Evolutionary conservation across 2,888 invertebrate genomes (phyloP).

Genomic region (Brenthis daphne): DNA sequence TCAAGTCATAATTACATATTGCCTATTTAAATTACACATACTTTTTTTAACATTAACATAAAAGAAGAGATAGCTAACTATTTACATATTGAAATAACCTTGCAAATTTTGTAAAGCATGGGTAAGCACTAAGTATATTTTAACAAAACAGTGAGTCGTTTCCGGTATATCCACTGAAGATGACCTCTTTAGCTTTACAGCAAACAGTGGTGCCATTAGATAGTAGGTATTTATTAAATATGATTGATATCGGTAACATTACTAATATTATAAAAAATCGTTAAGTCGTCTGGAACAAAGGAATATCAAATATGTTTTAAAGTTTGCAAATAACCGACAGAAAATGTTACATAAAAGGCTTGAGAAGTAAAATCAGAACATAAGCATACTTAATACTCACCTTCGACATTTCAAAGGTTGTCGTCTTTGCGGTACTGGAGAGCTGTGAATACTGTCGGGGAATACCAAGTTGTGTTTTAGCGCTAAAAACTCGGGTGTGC

Average conservation of each 20-base stretch:
- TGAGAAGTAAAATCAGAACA: conserved; percentile 4
- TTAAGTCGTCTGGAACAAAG: not conserved
- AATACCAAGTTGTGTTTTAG: conserved; percentile 91
- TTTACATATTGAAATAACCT: conserved; percentile 5
- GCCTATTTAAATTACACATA: no score
- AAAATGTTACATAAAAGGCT: conserved; percentile 6
- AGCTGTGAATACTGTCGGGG: conserved; percentile 90
- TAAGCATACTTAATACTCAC: conserved; percentile 51
- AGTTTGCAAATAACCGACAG: not conserved
- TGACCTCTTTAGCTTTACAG: not conserved
- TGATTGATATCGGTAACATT: not conserved
- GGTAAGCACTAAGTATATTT: not conserved
- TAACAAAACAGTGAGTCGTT: conserved; percentile 5
- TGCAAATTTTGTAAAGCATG: conserved; percentile 9
- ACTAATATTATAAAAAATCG: not conserved
- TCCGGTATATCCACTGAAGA: conserved; percentile 5
- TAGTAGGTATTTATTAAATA: not conserved
- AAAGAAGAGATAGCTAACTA: no score
- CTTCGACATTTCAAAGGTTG: conserved; percentile 84
- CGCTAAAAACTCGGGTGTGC: conserved; percentile 90
- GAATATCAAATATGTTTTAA: not conserved
- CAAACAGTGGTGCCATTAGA: not conserved
- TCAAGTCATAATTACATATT: no score
- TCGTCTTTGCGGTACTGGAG: conserved; percentile 86
- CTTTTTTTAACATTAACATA: no score